Evolutionary conservation across 1,140 invertebrate genomes (phyloP), one percentile per base, ranked within the genome.

Genomic region (Maconellicoccus hirsutus): DNA sequence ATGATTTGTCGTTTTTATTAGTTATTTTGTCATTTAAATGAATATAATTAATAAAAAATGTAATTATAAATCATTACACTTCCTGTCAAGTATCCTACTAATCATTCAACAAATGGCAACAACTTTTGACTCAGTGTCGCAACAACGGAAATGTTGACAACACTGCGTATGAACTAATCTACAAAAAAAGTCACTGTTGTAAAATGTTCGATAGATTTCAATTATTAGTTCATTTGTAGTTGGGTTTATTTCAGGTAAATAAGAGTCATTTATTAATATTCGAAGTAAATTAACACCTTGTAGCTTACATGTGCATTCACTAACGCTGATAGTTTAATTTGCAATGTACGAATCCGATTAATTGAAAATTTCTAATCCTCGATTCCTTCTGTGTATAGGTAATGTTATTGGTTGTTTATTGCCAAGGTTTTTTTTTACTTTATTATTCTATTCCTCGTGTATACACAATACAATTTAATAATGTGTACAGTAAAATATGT

Each of bases 381-480:
- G 29, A 33, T 33, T 33, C 29, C 29, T 33, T 52, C 42, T 8
- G 10, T 52, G 42, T 16, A 8, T 52, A 52, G 42, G 42, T 52
- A 52, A 52, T 52, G 42, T 52, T 52, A 52, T 52, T 52, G 42
- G 42, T 52, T 52, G n/a, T 52, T 16, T 52, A 52, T 52, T 19
- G 42, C 42, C 42, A 52, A 52, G 42, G 42, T 52, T 52, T 52
- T 19, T 52, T 16, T 52, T 52, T 52, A 14, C 6, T 7, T 52
- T 52, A 14, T 52, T 52, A 52, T 52, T 52, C 12, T 19, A 52
- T 16, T 52, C n/a, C 2, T 52, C 6, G 10, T 52, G 6, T 19
- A 16, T 19, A 8, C 42, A 6, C 29, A 33, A 33, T 33, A 33
- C 29, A 12, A 12, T 12, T 33, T 12, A 12, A 3, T 33, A 33